Conservation (phyloP, 2,888 invertebrate genomes). For the Thereva nobilitata region DNA sequence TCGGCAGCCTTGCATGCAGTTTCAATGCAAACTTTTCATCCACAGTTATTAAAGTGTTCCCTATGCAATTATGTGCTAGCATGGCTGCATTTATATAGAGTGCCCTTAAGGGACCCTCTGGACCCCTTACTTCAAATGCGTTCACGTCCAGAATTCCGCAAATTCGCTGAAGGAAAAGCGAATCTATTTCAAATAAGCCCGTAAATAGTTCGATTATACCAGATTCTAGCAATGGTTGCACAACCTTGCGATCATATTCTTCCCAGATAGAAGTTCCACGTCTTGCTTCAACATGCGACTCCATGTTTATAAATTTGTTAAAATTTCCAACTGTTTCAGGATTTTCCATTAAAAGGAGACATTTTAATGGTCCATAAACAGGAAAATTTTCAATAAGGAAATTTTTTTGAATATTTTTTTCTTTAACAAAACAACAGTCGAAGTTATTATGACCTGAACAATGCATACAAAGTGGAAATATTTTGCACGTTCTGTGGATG, state of each 20-base stretch:
- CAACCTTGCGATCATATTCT: constrained; percentile 61
- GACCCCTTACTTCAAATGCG: constrained; percentile 73
- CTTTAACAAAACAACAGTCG: constrained; percentile 63
- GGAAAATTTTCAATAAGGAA: constrained; percentile 54
- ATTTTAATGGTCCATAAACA: constrained; percentile 57
- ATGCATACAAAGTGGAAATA: constrained; percentile 62
- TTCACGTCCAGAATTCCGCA: constrained; percentile 79
- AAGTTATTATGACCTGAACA: constrained; percentile 59
- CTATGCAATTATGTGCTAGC: constrained; percentile 76
- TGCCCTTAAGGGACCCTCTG: constrained; percentile 65
- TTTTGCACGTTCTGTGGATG: constrained; percentile 61
- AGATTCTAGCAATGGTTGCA: constrained; percentile 51
- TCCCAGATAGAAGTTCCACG: constrained; percentile 64
- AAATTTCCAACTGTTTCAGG: constrained; percentile 55
- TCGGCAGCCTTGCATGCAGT: constrained; percentile 68
- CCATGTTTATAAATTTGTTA: constrained; percentile 61
- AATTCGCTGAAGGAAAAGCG: constrained; percentile 67
- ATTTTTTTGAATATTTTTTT: constrained; percentile 52
- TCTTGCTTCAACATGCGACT: constrained; percentile 63
- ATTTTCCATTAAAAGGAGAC: constrained; percentile 59
- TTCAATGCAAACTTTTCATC: constrained; percentile 70
- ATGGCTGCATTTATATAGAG: constrained; percentile 71
- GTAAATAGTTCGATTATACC: constrained; percentile 47
- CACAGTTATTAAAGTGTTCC: constrained; percentile 75
- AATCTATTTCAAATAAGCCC: constrained; percentile 53